Evolutionary conservation across 2,113 vertebrate species (phyloP).

Genomic region (Grantiella picta): DNA sequence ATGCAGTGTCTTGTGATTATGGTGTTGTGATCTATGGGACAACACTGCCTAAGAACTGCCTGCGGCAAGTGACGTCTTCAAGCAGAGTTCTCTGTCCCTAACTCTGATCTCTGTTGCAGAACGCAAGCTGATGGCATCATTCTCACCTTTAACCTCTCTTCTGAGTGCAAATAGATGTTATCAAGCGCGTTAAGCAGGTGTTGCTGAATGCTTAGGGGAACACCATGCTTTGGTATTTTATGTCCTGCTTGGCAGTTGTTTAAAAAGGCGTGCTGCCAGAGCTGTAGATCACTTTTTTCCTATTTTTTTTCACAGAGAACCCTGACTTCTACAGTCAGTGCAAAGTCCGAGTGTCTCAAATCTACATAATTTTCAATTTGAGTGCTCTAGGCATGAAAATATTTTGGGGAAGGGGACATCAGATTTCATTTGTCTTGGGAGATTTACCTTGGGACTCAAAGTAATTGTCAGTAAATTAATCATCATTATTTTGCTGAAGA

Average conservation of each 20-base stretch:
- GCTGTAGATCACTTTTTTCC: too few relatives aligned
- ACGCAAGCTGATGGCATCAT: neutral
- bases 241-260: neutral
- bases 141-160: neutral
- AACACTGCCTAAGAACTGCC: neutral
- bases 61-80: neutral
- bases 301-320: neutral
- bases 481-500: neutral
- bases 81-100: neutral
- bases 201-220: neutral
- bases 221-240: neutral
- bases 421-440: neutral
- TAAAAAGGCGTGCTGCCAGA: rapidly evolving
- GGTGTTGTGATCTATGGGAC: neutral
- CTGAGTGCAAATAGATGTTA: neutral
- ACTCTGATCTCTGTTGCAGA: neutral
- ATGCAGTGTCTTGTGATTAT: rapidly evolving
- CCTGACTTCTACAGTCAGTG: neutral
- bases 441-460: neutral
- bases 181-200: neutral
- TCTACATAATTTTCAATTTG: neutral
- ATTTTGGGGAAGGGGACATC: neutral
- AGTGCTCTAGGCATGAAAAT: neutral
- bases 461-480: neutral
- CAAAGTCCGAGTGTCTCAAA: neutral